Conservation (phyloP, 2,888 invertebrate species). For the Fragum fragum region DNA sequence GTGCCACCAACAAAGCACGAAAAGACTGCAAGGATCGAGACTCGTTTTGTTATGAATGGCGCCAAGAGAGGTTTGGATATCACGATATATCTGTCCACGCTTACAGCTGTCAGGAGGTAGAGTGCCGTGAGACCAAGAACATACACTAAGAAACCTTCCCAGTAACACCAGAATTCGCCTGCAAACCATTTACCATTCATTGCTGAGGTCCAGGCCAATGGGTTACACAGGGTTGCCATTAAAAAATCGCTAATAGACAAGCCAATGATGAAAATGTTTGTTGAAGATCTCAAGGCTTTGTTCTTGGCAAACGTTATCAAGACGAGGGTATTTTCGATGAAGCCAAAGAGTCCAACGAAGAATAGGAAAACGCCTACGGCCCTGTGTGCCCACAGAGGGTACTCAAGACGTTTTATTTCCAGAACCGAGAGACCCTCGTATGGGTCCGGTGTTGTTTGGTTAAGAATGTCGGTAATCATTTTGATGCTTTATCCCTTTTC, state of each 20-base stretch:
- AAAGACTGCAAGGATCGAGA: constrained; percentile 60
- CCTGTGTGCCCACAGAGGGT: constrained; percentile 47
- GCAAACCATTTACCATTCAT: constrained; percentile 68
- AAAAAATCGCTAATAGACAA: constrained; percentile 73
- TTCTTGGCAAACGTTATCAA: constrained; percentile 69
- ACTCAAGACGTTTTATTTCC: constrained; percentile 48
- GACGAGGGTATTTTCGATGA: constrained; percentile 68
- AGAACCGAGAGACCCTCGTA: constrained; percentile 35
- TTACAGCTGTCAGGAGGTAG: constrained; percentile 78
- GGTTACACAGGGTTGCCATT: constrained; percentile 71
- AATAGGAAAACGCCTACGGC: constrained; percentile 49
- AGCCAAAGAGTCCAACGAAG: constrained; percentile 61
- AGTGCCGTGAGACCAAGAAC: constrained; percentile 77
- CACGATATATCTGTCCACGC: constrained; percentile 80
- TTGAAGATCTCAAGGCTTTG: constrained; percentile 75
- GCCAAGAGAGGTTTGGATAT: constrained; percentile 77
- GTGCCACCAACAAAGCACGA: constrained; percentile 71
- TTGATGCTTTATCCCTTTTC: neutral
- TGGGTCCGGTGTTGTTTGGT: constrained; percentile 25
- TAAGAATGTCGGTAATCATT: constrained; percentile 17
- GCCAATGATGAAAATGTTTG: constrained; percentile 79
- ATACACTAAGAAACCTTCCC: constrained; percentile 79
- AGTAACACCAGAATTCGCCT: constrained; percentile 70
- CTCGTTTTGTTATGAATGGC: constrained; percentile 69
- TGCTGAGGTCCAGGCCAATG: constrained; percentile 67